A percentile compares a stretch with the other conserved stretches of the same genome.
These are phyloP conservation scores for Nannobrachium achirus DNA, from an alignment of 2,113 vertebrate species.

Conservation along the genomic window DNA sequence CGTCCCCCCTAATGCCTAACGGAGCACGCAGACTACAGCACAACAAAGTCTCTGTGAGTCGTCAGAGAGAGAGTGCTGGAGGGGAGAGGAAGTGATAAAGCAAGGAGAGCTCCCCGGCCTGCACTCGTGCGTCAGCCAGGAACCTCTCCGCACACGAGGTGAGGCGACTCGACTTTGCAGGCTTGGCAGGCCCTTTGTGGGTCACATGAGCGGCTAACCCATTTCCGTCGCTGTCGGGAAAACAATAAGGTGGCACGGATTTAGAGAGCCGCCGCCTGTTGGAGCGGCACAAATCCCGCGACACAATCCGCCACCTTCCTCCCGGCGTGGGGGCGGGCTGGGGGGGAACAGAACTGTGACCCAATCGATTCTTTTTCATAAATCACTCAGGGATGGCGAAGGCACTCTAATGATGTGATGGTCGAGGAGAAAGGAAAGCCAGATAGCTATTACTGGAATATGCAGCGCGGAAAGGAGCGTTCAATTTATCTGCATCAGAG, in stretches of 20 bases:
- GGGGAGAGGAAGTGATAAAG: slow-evolving; percentile 16
- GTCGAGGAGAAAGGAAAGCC: not conserved
- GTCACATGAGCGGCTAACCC: slow-evolving; percentile 33
- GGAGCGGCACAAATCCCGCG: slow-evolving; percentile 50
- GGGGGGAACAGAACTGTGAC: slow-evolving; percentile 49
- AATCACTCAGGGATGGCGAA: slow-evolving; percentile 34
- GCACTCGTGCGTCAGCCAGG: slow-evolving; percentile 28
- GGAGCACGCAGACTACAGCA: slow-evolving; percentile 24
- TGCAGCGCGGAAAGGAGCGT: slow-evolving; percentile 3
- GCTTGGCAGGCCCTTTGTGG: slow-evolving; percentile 36
- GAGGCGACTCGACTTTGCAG: slow-evolving; percentile 42
- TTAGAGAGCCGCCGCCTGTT: slow-evolving; percentile 25
- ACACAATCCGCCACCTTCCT: slow-evolving; percentile 38
- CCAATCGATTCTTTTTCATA: slow-evolving; percentile 60
- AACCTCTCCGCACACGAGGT: slow-evolving; percentile 47
- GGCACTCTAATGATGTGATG: slow-evolving; percentile 35
- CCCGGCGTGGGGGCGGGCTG: not conserved
- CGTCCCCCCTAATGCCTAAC: slow-evolving; percentile 30
- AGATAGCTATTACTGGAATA: not conserved
- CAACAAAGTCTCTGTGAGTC: slow-evolving; percentile 30
- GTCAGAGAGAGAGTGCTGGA: slow-evolving; percentile 44
- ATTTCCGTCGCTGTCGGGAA: slow-evolving; percentile 23
- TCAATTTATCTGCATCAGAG: slow-evolving; percentile 35
- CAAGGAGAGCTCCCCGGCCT: slow-evolving; percentile 45
- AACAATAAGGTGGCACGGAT: slow-evolving; percentile 39